phyloP scores from a whole-genome alignment of 2,888 invertebrate species.

The Polia nebulosa region DNA sequence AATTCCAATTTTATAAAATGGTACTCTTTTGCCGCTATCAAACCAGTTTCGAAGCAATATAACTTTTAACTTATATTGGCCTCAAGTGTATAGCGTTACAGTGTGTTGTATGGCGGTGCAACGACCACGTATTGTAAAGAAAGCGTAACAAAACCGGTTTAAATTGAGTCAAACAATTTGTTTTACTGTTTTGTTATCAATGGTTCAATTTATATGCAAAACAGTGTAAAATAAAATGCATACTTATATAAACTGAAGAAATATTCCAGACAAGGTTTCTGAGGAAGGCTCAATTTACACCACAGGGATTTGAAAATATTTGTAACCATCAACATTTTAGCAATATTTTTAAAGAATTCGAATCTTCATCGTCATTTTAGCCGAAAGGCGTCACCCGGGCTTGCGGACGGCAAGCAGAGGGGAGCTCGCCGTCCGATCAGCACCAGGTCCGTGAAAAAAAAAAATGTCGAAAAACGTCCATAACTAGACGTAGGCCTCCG shows the following conservation, averaged over 20 bases:
- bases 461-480: too few relatives aligned
- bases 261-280: not conserved
- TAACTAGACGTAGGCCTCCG: too few relatives aligned
- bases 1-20: slow-evolving; percentile 69
- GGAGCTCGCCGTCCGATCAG: too few relatives aligned
- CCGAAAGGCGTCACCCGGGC: too few relatives aligned
- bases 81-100: slow-evolving; percentile 69
- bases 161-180: slow-evolving; percentile 64
- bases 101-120: slow-evolving; percentile 54
- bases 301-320: not conserved
- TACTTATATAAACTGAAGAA: slow-evolving; percentile 2
- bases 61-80: slow-evolving; percentile 74
- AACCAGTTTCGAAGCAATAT: slow-evolving; percentile 72
- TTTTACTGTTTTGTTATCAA: slow-evolving; percentile 54
- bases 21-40: slow-evolving; percentile 63
- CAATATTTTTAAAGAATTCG: not conserved
- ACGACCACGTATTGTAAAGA: slow-evolving; percentile 72
- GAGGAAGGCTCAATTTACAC: slow-evolving; percentile 13
- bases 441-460: too few relatives aligned
- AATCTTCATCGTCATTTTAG: too few relatives aligned
- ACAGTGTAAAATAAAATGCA: slow-evolving; percentile 18
- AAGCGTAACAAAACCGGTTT: slow-evolving; percentile 80
- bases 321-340: not conserved
- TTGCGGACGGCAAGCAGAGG: too few relatives aligned
- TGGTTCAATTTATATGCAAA: slow-evolving; percentile 45